Conservation (phyloP, 2,888 invertebrate species). For the Trissonchulus sp. region DNA sequence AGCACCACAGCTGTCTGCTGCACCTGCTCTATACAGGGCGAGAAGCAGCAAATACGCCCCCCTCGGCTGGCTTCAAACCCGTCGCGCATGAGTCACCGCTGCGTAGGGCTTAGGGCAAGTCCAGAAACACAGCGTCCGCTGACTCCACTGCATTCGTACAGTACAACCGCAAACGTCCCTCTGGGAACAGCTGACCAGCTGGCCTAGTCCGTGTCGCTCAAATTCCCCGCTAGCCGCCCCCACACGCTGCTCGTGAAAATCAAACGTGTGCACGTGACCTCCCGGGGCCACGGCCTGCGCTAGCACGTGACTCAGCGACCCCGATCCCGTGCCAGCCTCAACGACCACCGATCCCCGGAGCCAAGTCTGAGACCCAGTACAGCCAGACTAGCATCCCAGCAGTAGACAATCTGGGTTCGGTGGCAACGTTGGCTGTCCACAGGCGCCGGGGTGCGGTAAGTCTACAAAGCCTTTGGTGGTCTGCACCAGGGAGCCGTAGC, state of each 20-base stretch:
- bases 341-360: slow-evolving; percentile 57
- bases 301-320: slow-evolving; percentile 87
- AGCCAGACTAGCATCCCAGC: slow-evolving; percentile 91
- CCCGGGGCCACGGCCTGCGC: slow-evolving; percentile 75
- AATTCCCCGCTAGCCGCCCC: slow-evolving; percentile 77
- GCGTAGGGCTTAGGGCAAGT: slow-evolving; percentile 91
- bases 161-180: slow-evolving; percentile 80
- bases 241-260: slow-evolving; percentile 84
- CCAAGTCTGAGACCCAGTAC: slow-evolving; percentile 76
- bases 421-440: slow-evolving; percentile 97
- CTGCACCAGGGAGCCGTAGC: slow-evolving; percentile 70
- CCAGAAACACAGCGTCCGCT: slow-evolving; percentile 85
- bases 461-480: slow-evolving; percentile 68
- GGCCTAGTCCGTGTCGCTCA: slow-evolving; percentile 43
- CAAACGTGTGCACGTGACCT: slow-evolving; percentile 89
- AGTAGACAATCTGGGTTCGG: slow-evolving; percentile 93
- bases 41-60: slow-evolving; percentile 82
- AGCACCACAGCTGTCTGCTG: slow-evolving; percentile 75
- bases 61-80: no score
- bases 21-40: slow-evolving; percentile 98
- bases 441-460: slow-evolving; percentile 76
- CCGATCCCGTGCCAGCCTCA: slow-evolving; percentile 81
- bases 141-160: slow-evolving; percentile 57
- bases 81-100: slow-evolving; percentile 71
- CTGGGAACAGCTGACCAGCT: slow-evolving; percentile 68